Base-by-base conservation (phyloP, 2,113 vertebrate species). In the Dipodomys stephensi region DNA sequence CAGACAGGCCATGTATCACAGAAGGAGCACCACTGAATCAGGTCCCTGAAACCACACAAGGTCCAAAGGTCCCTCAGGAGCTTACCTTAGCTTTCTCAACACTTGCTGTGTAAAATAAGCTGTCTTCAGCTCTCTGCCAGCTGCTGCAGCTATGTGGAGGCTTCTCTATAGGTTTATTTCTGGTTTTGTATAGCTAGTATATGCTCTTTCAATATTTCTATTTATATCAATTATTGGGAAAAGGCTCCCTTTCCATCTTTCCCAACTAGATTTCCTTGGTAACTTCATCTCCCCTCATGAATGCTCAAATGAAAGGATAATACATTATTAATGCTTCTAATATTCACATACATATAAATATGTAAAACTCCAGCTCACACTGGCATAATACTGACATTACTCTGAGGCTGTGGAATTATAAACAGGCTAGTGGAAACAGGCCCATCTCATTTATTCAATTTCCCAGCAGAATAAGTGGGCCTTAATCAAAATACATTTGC, bases 11-110 rank as follows among this genome's bases (percentile, higher is more conserved):
- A 3, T 0, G 23, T 46, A 30, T 15, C 18, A 3, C 13, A 46
- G 22, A 8, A 1, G 8, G 6, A 4, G 64, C 32, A 3, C 0
- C 0, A 13, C 7, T 22, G 20, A 83, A 57, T 23, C 2, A 68
- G 28, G 35, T 62, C 22, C 28, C 2, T 0, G 1, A 20, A 35
- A 23, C 35, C 22, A 73, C 73, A n/a, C 71, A 44, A 19, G 28
- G 19, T 25, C 44, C 65, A 39, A 39, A 25, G 46, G 67, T 3
- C 19, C 22, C 6, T 3, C 7, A 7, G 62, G 6, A 15, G 23
- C 22, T 65, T 18, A 39, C 68, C 73, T 22, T 4, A 46, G 73
- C 28, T 44, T 46, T 65, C 20, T 39, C 35, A 27, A 19, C 23
- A 16, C 53, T 65, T 20, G 5, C 32, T 39, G 3, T 65, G 20